phyloP scores from a whole-genome alignment of 2,113 vertebrate species.

The Pygoscelis antarcticus region DNA sequence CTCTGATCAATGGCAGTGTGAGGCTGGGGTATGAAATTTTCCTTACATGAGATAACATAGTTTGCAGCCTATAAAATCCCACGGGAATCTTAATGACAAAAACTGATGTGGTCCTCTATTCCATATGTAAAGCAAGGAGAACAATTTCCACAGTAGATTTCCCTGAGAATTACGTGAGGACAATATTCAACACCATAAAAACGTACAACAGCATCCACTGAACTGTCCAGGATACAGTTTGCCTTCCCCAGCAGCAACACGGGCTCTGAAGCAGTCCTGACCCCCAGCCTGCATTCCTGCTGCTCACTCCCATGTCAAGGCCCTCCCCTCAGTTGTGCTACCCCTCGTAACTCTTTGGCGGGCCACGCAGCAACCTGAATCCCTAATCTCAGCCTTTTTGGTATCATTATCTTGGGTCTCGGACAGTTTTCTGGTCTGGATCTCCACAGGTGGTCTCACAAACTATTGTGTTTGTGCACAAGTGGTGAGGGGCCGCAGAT shows the following conservation, averaged over 20 bases:
- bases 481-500: not conserved
- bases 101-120: not conserved
- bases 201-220: not conserved
- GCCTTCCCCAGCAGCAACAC: not conserved
- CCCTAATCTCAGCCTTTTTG: not conserved
- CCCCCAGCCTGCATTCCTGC: not conserved
- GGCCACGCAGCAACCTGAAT: not conserved
- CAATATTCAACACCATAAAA: not conserved
- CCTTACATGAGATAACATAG: not conserved
- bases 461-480: not conserved
- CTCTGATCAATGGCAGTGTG: not conserved
- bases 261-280: not conserved
- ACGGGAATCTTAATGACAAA: not conserved
- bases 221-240: not conserved
- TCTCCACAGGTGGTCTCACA: not conserved
- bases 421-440: not conserved
- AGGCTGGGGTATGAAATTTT: not conserved
- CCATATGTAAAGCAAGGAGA: not conserved
- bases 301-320: not conserved
- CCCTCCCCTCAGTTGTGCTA: not conserved
- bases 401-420: not conserved
- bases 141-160: not conserved
- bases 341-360: not conserved
- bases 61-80: not conserved
- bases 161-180: fast-evolving